Base-by-base conservation (phyloP, 2,888 invertebrate genomes). In the Globia sparganii region DNA sequence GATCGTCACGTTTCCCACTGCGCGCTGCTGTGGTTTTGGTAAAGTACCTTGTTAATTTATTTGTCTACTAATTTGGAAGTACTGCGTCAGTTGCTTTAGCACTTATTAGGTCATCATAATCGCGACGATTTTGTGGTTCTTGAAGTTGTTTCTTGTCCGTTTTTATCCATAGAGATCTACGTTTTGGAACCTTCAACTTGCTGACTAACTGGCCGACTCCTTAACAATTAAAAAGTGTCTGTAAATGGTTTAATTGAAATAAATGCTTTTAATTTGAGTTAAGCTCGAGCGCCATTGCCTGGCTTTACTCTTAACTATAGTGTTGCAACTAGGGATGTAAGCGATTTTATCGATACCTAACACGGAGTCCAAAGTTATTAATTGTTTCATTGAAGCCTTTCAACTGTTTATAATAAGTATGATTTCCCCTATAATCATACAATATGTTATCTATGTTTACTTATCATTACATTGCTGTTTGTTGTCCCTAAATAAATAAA, bases 1-100 rank as follows among this genome's bases (percentile, higher is more conserved):
- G 81, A 78, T 37, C 46, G n/a, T 31, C 70, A 75, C 53, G 72
- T 73, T 1, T 53, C 69, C 9, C 78, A 78, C 75, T 70, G 80
- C 37, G 28, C 34, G 15, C 70, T 70, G 9, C 15, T 61, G 40
- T 66, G 64, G 59, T 71, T 71, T 56, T 53, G 86, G 86, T 83
- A 73, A 75, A 11, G 56, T 72, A 67, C n/a, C 15, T 43, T 11
- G 53, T 21, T 37, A 25, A 62, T 76, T 49, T 59, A 37, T 58
- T 58, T 74, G 40, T 5, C 6, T 34, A 34, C 11, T 64, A 62
- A 82, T 68, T 82, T 68, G 25, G 31, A 81, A 67, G 62, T 62
- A 46, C 25, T 81, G 8, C 40, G 62, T 82, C 56, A 78, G 28
- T 49, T 40, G 6, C 40, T 18, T 76, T n/a, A 76, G 37, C 37